Evolutionary conservation across 2,113 vertebrate species (phyloP), one percentile per base, ranked within the genome.

Genomic region (Typhlomys cinereus): DNA sequence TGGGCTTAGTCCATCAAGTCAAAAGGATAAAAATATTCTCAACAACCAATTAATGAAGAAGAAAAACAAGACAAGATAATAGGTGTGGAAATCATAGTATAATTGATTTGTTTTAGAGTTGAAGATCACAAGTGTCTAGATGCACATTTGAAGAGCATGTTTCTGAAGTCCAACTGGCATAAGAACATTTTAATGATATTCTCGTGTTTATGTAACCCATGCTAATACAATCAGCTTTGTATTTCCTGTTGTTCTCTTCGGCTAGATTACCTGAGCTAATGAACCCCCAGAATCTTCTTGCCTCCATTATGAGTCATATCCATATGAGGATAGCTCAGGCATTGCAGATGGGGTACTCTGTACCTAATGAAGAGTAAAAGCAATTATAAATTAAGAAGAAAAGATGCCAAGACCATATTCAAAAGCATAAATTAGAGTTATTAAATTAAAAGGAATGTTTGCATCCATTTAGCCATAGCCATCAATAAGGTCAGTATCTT

Each of bases 181-280:
- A 75, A 18, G 2, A 84, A 67, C 20, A 79, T 73, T 87, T 73
- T n/a, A 91, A 78, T 73, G 21, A 31, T 10, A 73, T 91, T 93
- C 41, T 67, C 46, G n/a, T n/a, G n/a, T n/a, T n/a, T n/a, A n/a
- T n/a, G 15, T 61, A 89, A 61, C 14, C 1, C 29, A 70, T 73
- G 27, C 15, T 41, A 73, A 89, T 21, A 3, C 18, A 88, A 80
- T 80, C 23, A 92, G 3, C 59, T 59, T 93, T 89, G 2, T 81
- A 46, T 70, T 91, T 89, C 74, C 11, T 67, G 17, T 73, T 86
- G n/a, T n/a, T n/a, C n/a, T n/a, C n/a, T n/a, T n/a, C n/a, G n/a
- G n/a, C n/a, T n/a, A n/a, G n/a, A n/a, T n/a, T n/a, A n/a, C n/a
- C n/a, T n/a, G n/a, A n/a, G n/a, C n/a, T n/a, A n/a, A n/a, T n/a